phyloP scores from a whole-genome alignment of 2,113 vertebrate genomes.

The Gavia stellata region DNA sequence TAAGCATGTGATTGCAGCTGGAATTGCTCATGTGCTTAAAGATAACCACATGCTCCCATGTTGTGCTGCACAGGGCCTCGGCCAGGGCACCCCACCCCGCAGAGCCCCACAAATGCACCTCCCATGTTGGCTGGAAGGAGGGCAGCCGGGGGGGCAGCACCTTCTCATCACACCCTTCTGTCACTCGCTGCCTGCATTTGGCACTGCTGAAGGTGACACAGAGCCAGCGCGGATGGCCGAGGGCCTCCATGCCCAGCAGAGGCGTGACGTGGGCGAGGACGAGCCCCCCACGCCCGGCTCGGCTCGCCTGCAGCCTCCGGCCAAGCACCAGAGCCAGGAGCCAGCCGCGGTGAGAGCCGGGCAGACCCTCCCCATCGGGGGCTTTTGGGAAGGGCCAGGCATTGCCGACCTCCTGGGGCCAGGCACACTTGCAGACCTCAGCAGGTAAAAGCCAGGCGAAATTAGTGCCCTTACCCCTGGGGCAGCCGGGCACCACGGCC shows the following conservation, averaged over 20 bases:
- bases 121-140: fast-evolving
- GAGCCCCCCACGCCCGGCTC: background rate
- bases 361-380: background rate
- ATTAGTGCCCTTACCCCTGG: too few species aligned
- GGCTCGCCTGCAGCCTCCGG: background rate
- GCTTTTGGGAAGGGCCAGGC: background rate
- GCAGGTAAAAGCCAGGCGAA: background rate
- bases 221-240: fast-evolving
- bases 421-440: background rate
- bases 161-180: background rate
- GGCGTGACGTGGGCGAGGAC: fast-evolving
- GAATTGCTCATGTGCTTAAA: background rate
- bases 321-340: background rate
- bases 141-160: background rate
- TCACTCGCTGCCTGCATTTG: background rate
- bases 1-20: background rate
- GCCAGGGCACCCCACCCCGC: fast-evolving
- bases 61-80: background rate
- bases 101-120: background rate
- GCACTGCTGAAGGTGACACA: background rate
- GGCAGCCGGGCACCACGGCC: background rate
- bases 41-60: background rate
- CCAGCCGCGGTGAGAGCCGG: fast-evolving
- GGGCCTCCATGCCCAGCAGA: background rate
- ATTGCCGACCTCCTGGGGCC: fast-evolving